Conservation (phyloP, 2,113 vertebrate genomes). For the Ciconia maguari region DNA sequence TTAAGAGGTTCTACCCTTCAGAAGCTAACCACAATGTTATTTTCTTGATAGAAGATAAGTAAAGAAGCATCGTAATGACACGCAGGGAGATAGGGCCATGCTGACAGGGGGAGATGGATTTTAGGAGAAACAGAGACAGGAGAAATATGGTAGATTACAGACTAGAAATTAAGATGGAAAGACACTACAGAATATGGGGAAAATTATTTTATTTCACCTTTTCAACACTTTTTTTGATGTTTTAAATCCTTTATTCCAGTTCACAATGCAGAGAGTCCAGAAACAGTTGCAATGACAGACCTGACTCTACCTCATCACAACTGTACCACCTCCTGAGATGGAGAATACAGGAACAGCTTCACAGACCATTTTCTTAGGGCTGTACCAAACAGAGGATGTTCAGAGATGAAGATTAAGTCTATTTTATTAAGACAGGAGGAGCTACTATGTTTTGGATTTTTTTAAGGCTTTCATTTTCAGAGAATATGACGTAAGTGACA, state of each 20-base stretch:
- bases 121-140: not conserved
- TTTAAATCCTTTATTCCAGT: not conserved
- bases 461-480: not conserved
- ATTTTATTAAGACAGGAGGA: not conserved
- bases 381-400: not conserved
- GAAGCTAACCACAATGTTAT: not conserved
- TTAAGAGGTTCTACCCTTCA: not conserved
- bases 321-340: not conserved
- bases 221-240: not conserved
- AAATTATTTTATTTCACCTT: not conserved
- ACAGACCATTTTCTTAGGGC: not conserved
- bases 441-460: not conserved
- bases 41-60: not conserved
- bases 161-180: not conserved
- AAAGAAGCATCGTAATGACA: not conserved
- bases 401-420: not conserved
- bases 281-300: not conserved
- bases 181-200: not conserved
- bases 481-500: not conserved
- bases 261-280: not conserved
- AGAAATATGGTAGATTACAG: not conserved
- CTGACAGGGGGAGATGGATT: not conserved
- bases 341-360: not conserved
- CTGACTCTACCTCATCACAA: not conserved
- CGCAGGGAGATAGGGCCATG: not conserved